phyloP scores from a whole-genome alignment of 1,140 invertebrate genomes.

The Macrocentrus cingulum region DNA sequence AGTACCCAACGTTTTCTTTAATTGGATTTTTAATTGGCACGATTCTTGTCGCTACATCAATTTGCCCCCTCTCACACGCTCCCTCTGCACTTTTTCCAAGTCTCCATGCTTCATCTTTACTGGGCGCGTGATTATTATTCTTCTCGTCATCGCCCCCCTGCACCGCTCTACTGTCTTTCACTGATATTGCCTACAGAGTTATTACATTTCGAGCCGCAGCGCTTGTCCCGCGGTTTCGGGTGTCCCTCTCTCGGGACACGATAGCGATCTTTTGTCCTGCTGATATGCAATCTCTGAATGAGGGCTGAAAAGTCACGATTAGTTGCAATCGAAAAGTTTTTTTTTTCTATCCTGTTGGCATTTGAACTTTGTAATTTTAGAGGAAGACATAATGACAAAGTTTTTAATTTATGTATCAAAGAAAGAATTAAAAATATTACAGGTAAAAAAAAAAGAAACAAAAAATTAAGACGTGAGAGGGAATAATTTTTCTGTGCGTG shows the following conservation, averaged over 20 bases:
- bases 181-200: constrained; percentile 14
- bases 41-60: constrained; percentile 55
- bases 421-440: too few relatives aligned
- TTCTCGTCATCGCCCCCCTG: constrained; percentile 15
- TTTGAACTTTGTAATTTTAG: too few relatives aligned
- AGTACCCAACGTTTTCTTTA: constrained; percentile 48
- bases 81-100: constrained; percentile 33
- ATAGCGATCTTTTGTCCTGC: constrained; percentile 11
- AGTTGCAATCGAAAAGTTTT: too few relatives aligned
- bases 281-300: neutral
- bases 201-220: constrained; percentile 23
- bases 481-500: too few relatives aligned
- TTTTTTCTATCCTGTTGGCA: too few relatives aligned
- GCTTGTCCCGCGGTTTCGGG: constrained; percentile 24
- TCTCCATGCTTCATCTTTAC: constrained; percentile 1
- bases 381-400: too few relatives aligned
- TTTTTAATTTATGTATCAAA: too few relatives aligned
- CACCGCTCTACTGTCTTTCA: neutral
- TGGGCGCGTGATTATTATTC: constrained; percentile 34
- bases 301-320: too few relatives aligned
- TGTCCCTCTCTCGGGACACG: constrained; percentile 19
- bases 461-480: too few relatives aligned
- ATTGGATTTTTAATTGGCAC: constrained; percentile 59
- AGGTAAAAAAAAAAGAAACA: too few relatives aligned
- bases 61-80: constrained; percentile 31